Evolutionary conservation across 2,113 vertebrate species (phyloP).

Genomic region (Atrichornis clamosus): DNA sequence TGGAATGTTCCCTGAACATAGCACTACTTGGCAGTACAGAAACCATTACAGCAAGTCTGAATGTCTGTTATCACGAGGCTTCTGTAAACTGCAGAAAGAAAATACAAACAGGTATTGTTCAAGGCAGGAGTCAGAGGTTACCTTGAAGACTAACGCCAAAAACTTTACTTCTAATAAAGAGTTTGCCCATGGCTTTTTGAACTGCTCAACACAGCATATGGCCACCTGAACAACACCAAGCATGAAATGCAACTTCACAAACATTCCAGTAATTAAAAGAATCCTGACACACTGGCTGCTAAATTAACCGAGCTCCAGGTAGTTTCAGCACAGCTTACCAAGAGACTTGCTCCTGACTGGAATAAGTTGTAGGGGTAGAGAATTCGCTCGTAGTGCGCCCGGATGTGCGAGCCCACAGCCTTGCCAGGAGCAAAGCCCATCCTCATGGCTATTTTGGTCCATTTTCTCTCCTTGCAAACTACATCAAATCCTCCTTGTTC

Average conservation of each 20-base stretch:
- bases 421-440: conserved; percentile 97
- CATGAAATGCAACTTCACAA: not conserved
- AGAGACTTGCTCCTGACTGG: conserved; percentile 86
- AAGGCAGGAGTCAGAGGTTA: not conserved
- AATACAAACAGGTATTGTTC: not conserved
- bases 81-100: not conserved
- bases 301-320: not conserved
- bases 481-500: conserved; percentile 95
- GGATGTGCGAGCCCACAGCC: conserved; percentile 92
- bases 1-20: not conserved
- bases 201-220: not conserved
- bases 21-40: not conserved
- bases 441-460: conserved; percentile 92
- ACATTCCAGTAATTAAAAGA: not conserved
- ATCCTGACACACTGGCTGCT: not conserved
- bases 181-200: not conserved
- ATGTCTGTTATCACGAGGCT: fast-evolving
- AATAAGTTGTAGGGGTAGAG: conserved; percentile 97
- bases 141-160: not conserved
- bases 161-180: not conserved
- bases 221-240: not conserved
- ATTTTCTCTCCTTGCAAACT: conserved; percentile 91
- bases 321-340: conserved; percentile 78
- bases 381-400: conserved; percentile 91
- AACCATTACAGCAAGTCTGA: not conserved